A percentile compares a stretch with the other conserved stretches of the same genome.
phyloP scores from a whole-genome alignment of 2,113 vertebrate species.

The Xenopus borealis region DNA sequence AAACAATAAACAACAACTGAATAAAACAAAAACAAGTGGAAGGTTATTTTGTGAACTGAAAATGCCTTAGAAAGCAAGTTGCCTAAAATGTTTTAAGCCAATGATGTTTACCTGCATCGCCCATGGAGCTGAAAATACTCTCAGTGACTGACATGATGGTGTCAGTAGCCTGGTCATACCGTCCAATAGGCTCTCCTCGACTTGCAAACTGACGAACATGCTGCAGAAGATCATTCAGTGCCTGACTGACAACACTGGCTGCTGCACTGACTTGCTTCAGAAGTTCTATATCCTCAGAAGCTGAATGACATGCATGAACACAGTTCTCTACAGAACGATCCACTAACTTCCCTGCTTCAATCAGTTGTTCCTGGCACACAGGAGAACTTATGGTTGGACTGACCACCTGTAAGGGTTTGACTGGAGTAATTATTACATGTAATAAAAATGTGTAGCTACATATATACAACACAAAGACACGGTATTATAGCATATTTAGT shows the following conservation, averaged over 20 bases:
- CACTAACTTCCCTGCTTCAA: constrained; percentile 92
- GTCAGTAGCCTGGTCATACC: constrained; percentile 97
- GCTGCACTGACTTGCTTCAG: constrained; percentile 90
- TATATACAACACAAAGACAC: no score
- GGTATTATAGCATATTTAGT: no score
- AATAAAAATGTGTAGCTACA: no score
- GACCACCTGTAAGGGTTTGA: constrained; percentile 75
- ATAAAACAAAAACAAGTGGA: no score
- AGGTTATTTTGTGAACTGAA: no score
- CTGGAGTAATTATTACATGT: not conserved
- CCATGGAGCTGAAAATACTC: constrained; percentile 98
- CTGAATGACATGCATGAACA: constrained; percentile 87
- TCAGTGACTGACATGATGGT: constrained; percentile 98
- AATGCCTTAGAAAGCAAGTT: no score
- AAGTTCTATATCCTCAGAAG: constrained; percentile 81
- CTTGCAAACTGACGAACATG: constrained; percentile 95
- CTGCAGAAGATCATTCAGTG: constrained; percentile 88
- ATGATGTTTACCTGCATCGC: constrained; percentile 88
- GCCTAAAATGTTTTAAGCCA: no score
- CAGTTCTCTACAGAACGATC: constrained; percentile 95
- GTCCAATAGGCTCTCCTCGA: constrained; percentile 91
- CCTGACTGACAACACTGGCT: constrained; percentile 87
- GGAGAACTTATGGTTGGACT: constrained; percentile 97
- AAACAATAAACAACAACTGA: no score
- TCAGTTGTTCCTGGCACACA: constrained; percentile 95